These are phyloP conservation scores for Maniola hyperantus DNA, from an alignment of 2,888 invertebrate genomes.

Conservation along the genomic window DNA sequence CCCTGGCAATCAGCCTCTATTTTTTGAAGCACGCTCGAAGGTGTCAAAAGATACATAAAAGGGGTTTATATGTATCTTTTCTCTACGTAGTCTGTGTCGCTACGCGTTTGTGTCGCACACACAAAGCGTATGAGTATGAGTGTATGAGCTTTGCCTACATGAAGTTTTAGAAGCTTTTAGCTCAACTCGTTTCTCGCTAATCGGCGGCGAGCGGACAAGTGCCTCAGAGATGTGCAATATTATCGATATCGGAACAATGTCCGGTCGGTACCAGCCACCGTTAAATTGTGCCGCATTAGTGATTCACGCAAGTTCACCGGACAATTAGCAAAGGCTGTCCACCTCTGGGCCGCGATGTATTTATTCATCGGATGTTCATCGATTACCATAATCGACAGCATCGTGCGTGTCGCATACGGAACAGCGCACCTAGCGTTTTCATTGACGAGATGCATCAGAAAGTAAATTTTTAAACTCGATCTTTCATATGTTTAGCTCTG, in stretches of 20 bases:
- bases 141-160: too few relatives aligned
- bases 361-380: conserved; percentile 80
- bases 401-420: conserved; percentile 77
- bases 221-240: conserved; percentile 22
- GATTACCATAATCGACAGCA: conserved; percentile 82
- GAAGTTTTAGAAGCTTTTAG: too few relatives aligned
- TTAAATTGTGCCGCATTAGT: conserved; percentile 70
- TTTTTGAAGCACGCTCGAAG: too few relatives aligned
- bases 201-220: too few relatives aligned
- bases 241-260: conserved; percentile 40
- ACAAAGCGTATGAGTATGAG: too few relatives aligned
- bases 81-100: too few relatives aligned
- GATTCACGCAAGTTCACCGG: conserved; percentile 78
- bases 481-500: conserved; percentile 16
- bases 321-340: conserved; percentile 82
- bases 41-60: too few relatives aligned
- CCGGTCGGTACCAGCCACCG: conserved; percentile 55
- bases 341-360: conserved; percentile 77
- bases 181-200: too few relatives aligned
- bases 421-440: conserved; percentile 61
- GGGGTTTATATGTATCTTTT: too few relatives aligned
- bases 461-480: conserved; percentile 27
- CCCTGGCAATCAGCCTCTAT: too few relatives aligned
- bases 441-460: conserved; percentile 64
- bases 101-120: too few relatives aligned